phyloP scores from a whole-genome alignment of 2,888 invertebrate genomes.

The Amaurobius ferox region DNA sequence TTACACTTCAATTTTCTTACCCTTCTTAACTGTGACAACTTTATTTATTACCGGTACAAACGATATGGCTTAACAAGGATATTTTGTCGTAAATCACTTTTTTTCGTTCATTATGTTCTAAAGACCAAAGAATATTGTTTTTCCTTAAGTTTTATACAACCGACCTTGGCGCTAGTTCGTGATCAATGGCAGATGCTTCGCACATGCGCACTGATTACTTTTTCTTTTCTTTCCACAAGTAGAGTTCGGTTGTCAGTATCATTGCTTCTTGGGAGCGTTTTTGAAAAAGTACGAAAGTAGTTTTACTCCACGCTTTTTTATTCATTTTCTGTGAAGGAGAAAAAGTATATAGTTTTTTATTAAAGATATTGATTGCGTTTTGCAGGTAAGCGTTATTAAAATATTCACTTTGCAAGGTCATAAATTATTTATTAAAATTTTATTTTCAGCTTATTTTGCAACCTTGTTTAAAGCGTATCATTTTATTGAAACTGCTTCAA shows the following conservation, averaged over 20 bases:
- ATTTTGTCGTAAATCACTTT: background rate
- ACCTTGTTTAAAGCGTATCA: too few species aligned
- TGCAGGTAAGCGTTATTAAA: too few species aligned
- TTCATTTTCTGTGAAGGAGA: slow-evolving; percentile 1
- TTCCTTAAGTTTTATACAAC: slow-evolving; percentile 28
- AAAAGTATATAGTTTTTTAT: background rate
- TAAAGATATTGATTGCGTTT: background rate
- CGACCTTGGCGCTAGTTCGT: slow-evolving; percentile 50
- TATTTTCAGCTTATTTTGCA: too few species aligned
- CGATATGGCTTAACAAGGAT: background rate
- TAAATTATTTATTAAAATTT: too few species aligned
- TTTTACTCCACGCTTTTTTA: background rate
- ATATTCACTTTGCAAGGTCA: too few species aligned
- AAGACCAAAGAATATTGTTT: slow-evolving; percentile 21
- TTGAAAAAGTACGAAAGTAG: slow-evolving; percentile 1
- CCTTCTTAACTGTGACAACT: too few species aligned
- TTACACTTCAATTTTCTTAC: too few species aligned
- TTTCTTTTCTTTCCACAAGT: background rate
- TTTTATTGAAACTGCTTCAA: too few species aligned
- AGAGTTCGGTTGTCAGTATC: background rate
- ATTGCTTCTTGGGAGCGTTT: background rate
- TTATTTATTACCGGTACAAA: background rate
- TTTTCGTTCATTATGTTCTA: slow-evolving; percentile 15
- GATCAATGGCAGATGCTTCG: slow-evolving; percentile 31
- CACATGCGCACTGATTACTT: slow-evolving; percentile 35